Evolutionary conservation across 2,797 vertebrate genomes (phyloP).

Genomic region (Xenopus petersii): DNA sequence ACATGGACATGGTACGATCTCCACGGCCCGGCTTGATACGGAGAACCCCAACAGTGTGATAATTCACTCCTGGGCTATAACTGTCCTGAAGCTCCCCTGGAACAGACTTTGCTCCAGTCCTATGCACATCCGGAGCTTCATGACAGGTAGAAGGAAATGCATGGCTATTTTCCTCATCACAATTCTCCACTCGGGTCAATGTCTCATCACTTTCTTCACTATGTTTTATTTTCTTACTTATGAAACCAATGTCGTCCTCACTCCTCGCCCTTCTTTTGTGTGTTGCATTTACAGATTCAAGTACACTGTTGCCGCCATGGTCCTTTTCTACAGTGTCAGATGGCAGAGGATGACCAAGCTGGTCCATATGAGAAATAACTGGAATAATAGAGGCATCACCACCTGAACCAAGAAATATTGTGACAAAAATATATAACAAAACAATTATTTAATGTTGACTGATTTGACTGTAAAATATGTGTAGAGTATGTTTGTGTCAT

Average conservation of each 20-base stretch:
- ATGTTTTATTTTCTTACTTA: slow-evolving; percentile 52
- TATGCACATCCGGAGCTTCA: slow-evolving; percentile 69
- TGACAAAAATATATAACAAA: neutral
- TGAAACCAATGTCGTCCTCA: slow-evolving; percentile 23
- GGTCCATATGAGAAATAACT: slow-evolving; percentile 62
- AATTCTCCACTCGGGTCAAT: neutral
- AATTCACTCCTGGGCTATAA: slow-evolving; percentile 65
- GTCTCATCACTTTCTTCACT: neutral
- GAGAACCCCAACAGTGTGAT: slow-evolving; percentile 78
- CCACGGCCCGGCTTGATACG: slow-evolving; percentile 90
- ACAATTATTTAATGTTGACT: too few relatives aligned
- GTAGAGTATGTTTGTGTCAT: neutral
- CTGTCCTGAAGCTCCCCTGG: slow-evolving; percentile 71
- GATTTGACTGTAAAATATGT: too few relatives aligned
- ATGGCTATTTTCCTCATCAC: neutral
- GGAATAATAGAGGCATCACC: slow-evolving; percentile 94
- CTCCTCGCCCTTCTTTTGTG: slow-evolving; percentile 58
- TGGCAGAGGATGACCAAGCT: slow-evolving; percentile 61
- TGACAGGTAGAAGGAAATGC: neutral
- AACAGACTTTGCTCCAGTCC: slow-evolving; percentile 92
- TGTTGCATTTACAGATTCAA: neutral
- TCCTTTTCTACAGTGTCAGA: slow-evolving; percentile 20
- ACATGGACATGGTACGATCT: slow-evolving; percentile 83
- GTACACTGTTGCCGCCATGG: neutral
- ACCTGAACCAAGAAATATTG: slow-evolving; percentile 64